Conservation (phyloP, 1,140 invertebrate species). For the Drosophila ironensis region DNA sequence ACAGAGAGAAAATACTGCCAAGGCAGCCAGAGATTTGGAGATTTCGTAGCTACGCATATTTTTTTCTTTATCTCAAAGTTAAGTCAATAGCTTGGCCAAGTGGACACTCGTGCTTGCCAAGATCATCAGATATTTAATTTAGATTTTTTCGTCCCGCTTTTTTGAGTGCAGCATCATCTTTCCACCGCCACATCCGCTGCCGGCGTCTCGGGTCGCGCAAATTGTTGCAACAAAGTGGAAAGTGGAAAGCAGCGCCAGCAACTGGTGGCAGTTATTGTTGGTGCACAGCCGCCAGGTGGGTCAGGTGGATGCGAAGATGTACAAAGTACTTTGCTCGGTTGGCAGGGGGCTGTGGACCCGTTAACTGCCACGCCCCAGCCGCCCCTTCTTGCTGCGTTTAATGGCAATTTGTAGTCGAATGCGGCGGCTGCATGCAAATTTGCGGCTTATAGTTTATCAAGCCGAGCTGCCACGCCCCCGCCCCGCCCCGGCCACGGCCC, state of each 20-base stretch:
- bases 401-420: constrained; percentile 75
- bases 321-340: no score
- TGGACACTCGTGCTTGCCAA: no score
- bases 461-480: constrained; percentile 30
- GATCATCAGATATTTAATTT: background rate
- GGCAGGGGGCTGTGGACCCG: constrained; percentile 37
- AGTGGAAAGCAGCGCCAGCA: constrained; percentile 47
- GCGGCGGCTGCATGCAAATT: constrained; percentile 69
- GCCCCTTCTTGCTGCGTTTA: constrained; percentile 53
- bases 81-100: no score
- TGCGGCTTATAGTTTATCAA: constrained; percentile 78
- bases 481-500: background rate
- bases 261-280: constrained; percentile 78
- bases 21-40: no score
- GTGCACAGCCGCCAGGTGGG: background rate
- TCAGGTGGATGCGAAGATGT: constrained; percentile 28
- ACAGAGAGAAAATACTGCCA: constrained; percentile 5
- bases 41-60: background rate
- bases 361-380: constrained; percentile 43
- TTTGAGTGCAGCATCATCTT: constrained; percentile 2
- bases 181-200: constrained; percentile 20
- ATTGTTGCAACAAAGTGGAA: constrained; percentile 77
- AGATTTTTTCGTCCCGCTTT: background rate
- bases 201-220: constrained; percentile 54
- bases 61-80: background rate